phyloP scores from a whole-genome alignment of 2,888 invertebrate genomes.

The Heliconius charithonia region DNA sequence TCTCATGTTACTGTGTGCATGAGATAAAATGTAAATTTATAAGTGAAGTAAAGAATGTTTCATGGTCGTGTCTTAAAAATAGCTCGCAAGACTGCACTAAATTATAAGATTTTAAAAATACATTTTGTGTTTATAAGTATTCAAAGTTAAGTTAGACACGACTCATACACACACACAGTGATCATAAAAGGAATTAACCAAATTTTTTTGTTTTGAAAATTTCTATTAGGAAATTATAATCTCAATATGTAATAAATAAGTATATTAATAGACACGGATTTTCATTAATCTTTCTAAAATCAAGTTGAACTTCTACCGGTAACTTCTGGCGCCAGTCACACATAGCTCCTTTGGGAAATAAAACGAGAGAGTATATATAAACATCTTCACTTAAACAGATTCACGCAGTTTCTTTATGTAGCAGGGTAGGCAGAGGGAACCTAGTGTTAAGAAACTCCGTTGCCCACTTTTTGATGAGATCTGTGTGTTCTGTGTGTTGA shows the following conservation, averaged over 20 bases:
- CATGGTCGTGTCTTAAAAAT: neutral
- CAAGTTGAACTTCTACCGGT: neutral
- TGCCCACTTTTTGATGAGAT: too few relatives aligned
- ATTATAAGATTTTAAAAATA: neutral
- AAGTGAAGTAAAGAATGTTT: neutral
- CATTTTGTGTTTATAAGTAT: too few relatives aligned
- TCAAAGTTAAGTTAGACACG: too few relatives aligned
- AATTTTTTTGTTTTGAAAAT: too few relatives aligned
- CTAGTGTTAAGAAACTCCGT: too few relatives aligned
- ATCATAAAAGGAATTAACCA: too few relatives aligned
- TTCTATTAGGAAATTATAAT: neutral
- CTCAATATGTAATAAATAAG: too few relatives aligned
- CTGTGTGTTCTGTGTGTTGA: too few relatives aligned
- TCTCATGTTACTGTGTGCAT: neutral
- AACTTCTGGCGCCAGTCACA: constrained; percentile 1
- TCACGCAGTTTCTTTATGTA: too few relatives aligned
- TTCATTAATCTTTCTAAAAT: neutral
- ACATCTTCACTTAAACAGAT: too few relatives aligned
- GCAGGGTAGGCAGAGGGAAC: too few relatives aligned
- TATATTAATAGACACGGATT: neutral
- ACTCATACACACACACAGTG: too few relatives aligned
- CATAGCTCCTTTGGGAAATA: constrained; percentile 18
- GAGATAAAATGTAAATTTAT: neutral
- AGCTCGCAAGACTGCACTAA: neutral
- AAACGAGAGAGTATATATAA: neutral